Evolutionary conservation across 2,113 vertebrate genomes (phyloP).

Genomic region (Sigmodon hispidus): DNA sequence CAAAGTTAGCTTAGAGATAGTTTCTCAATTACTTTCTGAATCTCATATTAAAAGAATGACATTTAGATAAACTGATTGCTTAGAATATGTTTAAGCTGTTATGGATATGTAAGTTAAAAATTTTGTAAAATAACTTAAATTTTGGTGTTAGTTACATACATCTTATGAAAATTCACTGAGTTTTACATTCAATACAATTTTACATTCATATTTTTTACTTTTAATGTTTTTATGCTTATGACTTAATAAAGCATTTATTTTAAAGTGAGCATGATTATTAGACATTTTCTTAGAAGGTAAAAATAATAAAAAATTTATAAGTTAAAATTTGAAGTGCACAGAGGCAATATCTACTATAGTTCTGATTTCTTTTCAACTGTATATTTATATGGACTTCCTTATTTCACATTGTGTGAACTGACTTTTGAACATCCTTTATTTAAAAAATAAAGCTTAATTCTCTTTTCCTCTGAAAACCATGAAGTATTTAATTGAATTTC

Average conservation of each 20-base stretch:
- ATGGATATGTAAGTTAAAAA: neutral
- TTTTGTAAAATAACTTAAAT: neutral
- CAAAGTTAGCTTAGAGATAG: conserved; percentile 51
- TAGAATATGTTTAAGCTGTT: neutral
- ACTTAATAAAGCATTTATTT: neutral
- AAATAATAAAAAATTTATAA: neutral
- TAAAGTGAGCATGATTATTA: neutral
- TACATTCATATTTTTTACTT: neutral
- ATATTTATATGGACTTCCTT: neutral
- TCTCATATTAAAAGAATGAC: neutral
- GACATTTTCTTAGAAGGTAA: neutral
- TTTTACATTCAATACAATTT: neutral
- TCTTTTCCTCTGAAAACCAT: neutral
- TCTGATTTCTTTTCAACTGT: neutral
- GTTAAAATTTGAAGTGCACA: neutral
- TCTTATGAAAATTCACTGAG: neutral
- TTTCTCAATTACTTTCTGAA: conserved; percentile 14
- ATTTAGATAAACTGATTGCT: neutral
- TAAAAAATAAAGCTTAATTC: neutral
- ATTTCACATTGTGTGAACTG: neutral
- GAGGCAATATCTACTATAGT: neutral
- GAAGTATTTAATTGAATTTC: neutral
- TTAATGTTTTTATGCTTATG: neutral
- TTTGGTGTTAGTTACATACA: neutral
- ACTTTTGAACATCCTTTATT: neutral